Evolutionary conservation across 1,140 invertebrate species (phyloP).

Genomic region (Dendrolimus punctatus): DNA sequence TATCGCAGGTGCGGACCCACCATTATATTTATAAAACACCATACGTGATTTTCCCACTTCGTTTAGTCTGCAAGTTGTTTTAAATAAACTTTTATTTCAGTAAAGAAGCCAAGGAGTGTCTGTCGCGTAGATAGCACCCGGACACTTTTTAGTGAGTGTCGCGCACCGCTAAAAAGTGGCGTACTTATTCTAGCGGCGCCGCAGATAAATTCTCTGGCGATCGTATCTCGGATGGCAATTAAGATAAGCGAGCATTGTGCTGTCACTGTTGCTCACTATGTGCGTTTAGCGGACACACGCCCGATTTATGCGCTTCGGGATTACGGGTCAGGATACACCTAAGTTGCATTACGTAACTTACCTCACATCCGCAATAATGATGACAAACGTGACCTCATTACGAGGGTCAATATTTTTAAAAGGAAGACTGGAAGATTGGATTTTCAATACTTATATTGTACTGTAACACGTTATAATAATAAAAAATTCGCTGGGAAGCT

Average conservation of each 20-base stretch:
- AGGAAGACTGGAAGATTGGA: too few species aligned
- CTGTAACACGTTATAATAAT: too few species aligned
- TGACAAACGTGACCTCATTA: constrained; percentile 14
- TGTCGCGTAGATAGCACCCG: constrained; percentile 10
- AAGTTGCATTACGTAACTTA: constrained; percentile 16
- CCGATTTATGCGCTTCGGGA: constrained; percentile 41
- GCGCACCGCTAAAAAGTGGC: constrained; percentile 27
- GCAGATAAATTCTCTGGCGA: constrained; percentile 48
- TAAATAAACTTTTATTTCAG: background rate
- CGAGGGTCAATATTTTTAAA: background rate
- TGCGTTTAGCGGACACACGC: constrained; percentile 40
- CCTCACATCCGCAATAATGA: constrained; percentile 8
- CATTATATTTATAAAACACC: too few species aligned
- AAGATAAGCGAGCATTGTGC: constrained; percentile 57
- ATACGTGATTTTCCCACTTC: background rate
- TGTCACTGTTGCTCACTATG: constrained; percentile 38
- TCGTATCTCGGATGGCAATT: constrained; percentile 56
- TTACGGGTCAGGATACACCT: constrained; percentile 20
- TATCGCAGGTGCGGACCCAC: too few species aligned
- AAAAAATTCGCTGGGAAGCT: too few species aligned
- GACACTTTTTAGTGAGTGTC: constrained; percentile 27
- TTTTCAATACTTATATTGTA: too few species aligned
- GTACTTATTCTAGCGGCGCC: constrained; percentile 26
- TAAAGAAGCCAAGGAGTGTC: constrained; percentile 4
- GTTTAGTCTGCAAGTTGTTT: background rate